Base-by-base conservation (phyloP, 1,140 invertebrate species). In the Drosophila carrolli region DNA sequence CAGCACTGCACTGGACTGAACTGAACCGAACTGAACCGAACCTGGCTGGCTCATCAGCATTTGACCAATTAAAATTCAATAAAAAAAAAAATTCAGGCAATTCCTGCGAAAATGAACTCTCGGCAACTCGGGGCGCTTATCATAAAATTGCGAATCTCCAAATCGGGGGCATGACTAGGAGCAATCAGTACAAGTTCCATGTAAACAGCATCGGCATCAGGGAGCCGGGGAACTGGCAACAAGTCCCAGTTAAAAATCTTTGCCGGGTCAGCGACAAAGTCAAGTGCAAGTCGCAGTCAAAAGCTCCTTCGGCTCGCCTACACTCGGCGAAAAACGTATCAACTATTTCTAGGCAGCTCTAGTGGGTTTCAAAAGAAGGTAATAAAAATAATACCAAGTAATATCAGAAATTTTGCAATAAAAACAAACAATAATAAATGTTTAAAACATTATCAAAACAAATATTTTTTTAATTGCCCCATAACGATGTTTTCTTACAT, bases 161-260 rank as follows among this genome's bases (percentile, higher is more conserved):
- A 83, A 89, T 86, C 83, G 79, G 84, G 65, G 84, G 90, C 90
- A 91, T 91, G 90, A 91, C 90, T 91, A 81, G 90, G 76, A 91
- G 90, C 90, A 91, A 91, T 91, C 90, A 91, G 90, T 91, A 91
- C 90, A 81, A 91, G 83, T 91, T 91, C 90, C 90, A 83, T 91
- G 89, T 91, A 91, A 90, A 91, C 89, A 91, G 90, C 89, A 88
- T 88, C 81, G 73, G 53, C 60, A 66, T 48, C 63, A 60, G 53
- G 41, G 37, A 56, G 51, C 61, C 47, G 51, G 10, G 41, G 50
- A 19, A 37, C 48, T 14, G 61, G 71, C 63, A 67, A 76, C 72
- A 76, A 63, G 70, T 71, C 44, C 41, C 56, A 90, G 85, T 90
- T 85, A 76, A 85, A 89, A 80, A 84, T 89, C 85, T 89, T 82